These are phyloP conservation scores for Nicator chloris DNA, from an alignment of 2,113 vertebrate genomes.

Conservation along the genomic window DNA sequence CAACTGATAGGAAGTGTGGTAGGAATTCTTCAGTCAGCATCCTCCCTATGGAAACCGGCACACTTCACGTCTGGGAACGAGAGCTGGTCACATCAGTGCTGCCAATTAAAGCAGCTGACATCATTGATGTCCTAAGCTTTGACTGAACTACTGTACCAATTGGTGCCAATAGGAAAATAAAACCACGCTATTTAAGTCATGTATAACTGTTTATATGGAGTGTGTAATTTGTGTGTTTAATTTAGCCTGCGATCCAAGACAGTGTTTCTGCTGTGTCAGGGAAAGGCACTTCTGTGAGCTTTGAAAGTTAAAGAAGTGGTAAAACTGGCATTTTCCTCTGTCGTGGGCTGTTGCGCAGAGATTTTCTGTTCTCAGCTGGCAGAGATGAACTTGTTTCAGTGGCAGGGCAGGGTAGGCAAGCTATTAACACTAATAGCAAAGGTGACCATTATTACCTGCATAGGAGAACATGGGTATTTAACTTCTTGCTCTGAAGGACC, in stretches of 20 bases:
- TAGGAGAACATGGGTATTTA: not conserved
- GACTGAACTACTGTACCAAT: slow-evolving; percentile 45
- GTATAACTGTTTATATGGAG: slow-evolving; percentile 35
- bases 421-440: slow-evolving; percentile 10
- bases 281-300: not conserved
- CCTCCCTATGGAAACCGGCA: slow-evolving; percentile 49
- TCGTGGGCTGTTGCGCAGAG: not conserved
- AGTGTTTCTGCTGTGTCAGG: slow-evolving; percentile 37
- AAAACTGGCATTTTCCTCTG: not conserved
- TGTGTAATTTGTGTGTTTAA: slow-evolving; percentile 41
- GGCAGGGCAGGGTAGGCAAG: not conserved
- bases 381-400: not conserved
- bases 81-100: not conserved
- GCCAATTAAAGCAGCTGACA: slow-evolving; percentile 60
- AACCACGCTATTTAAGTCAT: slow-evolving; percentile 33
- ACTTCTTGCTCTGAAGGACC: not conserved
- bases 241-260: slow-evolving; percentile 54
- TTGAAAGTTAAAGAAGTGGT: not conserved
- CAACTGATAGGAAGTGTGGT: slow-evolving; percentile 22
- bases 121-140: slow-evolving; percentile 28
- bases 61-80: slow-evolving; percentile 20
- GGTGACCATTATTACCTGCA: slow-evolving; percentile 2
- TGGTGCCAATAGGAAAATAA: slow-evolving; percentile 48
- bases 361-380: not conserved
- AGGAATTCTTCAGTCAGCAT: slow-evolving; percentile 33